Conservation (phyloP, 1,140 invertebrate genomes). For the Thaumetopoea pityocampa region DNA sequence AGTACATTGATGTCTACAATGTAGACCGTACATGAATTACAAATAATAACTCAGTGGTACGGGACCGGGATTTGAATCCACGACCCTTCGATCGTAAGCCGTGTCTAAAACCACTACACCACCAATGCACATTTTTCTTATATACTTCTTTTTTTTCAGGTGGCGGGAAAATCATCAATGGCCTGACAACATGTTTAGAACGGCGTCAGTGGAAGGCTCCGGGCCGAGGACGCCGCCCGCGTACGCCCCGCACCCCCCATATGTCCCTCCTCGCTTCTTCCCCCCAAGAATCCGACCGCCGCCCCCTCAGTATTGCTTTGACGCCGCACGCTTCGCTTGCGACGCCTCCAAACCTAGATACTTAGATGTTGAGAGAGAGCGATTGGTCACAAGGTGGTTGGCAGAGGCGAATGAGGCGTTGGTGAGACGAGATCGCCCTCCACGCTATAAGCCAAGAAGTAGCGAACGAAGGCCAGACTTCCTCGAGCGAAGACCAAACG, state of each 20-base stretch:
- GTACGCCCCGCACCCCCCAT: conserved; percentile 57
- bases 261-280: conserved; percentile 57
- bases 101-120: too few species aligned
- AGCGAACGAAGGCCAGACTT: conserved; percentile 60
- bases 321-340: conserved; percentile 70
- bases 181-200: conserved; percentile 66
- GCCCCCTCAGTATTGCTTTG: conserved; percentile 71
- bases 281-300: conserved; percentile 62
- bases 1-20: too few species aligned
- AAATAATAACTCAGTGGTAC: too few species aligned
- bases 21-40: too few species aligned
- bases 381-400: conserved; percentile 70
- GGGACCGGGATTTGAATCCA: too few species aligned
- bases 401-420: conserved; percentile 72
- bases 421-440: conserved; percentile 54
- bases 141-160: conserved; percentile 39
- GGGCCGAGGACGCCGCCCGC: conserved; percentile 66
- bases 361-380: conserved; percentile 66
- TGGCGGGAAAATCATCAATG: conserved; percentile 46
- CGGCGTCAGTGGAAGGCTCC: conserved; percentile 68
- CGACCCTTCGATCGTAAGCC: not conserved
- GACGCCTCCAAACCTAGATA: conserved; percentile 68
- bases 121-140: too few species aligned
- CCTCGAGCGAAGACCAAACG: conserved; percentile 57
- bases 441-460: conserved; percentile 60